Conservation (phyloP, 2,113 vertebrate genomes). For the Vidua chalybeata region DNA sequence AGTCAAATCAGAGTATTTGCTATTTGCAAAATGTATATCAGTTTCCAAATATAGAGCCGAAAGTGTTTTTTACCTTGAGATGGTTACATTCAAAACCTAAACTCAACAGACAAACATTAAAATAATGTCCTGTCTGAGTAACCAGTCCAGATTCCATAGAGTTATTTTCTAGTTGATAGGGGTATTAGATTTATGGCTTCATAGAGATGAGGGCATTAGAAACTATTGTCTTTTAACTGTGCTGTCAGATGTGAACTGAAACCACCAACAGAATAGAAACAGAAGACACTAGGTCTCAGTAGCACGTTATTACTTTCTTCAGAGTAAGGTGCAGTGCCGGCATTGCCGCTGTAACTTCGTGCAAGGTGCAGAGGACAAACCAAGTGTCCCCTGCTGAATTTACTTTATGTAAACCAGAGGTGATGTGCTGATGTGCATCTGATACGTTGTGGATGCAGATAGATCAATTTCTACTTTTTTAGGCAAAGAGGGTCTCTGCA, state of each 20-base stretch:
- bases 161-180: not conserved
- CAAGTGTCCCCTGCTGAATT: not conserved
- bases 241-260: constrained; percentile 45
- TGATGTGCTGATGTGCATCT: not conserved
- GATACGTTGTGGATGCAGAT: not conserved
- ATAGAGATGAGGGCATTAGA: constrained; percentile 39
- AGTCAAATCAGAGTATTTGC: not conserved
- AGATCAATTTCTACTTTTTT: not conserved
- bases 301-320: constrained; percentile 1
- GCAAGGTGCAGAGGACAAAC: not conserved
- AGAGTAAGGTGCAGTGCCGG: not conserved
- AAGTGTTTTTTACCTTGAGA: not conserved
- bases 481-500: not conserved
- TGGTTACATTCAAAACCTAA: not conserved
- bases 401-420: not conserved
- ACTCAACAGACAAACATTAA: not conserved
- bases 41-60: not conserved
- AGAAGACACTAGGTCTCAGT: not conserved
- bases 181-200: constrained; percentile 7
- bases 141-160: not conserved
- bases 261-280: constrained; percentile 1
- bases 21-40: accelerated
- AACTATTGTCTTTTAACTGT: constrained; percentile 45
- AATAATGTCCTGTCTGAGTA: not conserved
- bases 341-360: not conserved